Conservation (phyloP, 2,113 vertebrate genomes). For the Chaetodon trifascialis region DNA sequence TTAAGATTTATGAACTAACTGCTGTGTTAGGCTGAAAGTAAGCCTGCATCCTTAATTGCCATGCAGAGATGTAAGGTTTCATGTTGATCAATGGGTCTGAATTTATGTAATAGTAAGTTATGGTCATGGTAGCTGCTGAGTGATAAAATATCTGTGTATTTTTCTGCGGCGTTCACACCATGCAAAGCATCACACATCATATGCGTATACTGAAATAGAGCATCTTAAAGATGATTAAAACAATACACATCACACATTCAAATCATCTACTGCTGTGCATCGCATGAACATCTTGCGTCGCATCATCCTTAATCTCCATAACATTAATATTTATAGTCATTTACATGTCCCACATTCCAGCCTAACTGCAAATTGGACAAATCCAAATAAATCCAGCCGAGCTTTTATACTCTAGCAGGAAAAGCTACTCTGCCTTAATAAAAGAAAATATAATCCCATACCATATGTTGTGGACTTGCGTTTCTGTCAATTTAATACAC, state of each 20-base stretch:
- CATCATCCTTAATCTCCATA: neutral
- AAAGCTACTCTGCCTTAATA: neutral
- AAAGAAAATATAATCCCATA: neutral
- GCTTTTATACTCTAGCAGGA: neutral
- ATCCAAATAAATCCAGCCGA: neutral
- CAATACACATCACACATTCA: neutral
- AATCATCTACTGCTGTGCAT: neutral
- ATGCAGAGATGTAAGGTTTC: neutral
- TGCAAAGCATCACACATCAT: neutral
- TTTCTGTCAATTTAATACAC: neutral
- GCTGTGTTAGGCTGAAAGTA: neutral
- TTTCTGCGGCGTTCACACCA: neutral
- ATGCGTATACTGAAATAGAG: neutral
- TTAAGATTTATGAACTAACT: neutral
- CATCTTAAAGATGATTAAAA: neutral
- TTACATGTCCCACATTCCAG: constrained; percentile 1
- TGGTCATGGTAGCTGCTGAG: neutral
- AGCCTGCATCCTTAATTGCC: neutral
- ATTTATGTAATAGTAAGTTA: neutral
- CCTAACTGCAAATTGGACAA: neutral
- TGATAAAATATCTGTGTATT: neutral
- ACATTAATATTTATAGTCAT: neutral
- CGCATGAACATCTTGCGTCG: neutral
- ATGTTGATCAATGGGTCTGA: neutral
- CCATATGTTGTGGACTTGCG: neutral